Base-by-base conservation (phyloP, 1,140 invertebrate species). In the Oryctes rhinoceros region DNA sequence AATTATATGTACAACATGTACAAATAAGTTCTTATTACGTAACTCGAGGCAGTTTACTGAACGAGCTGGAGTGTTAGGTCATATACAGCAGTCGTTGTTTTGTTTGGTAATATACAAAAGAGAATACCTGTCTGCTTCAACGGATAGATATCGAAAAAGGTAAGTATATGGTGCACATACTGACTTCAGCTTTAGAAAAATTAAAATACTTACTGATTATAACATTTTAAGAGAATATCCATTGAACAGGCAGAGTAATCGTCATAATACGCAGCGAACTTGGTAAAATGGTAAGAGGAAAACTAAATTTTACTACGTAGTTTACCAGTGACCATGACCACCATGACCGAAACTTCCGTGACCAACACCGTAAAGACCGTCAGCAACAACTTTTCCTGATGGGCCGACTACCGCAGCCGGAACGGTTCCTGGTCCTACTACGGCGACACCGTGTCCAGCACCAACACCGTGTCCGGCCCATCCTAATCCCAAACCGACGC, bases 341-440 rank as follows among this genome's bases (percentile, higher is more conserved):
- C 75, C 75, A 76, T 76, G 47, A 30, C 74, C 71, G 47, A 15
- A 81, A 24, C 80, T 62, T 39, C 76, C 81, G 78, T 80, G 67
- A 15, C 78, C 81, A 53, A 76, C 74, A 62, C 79, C 79, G 37
- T 79, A 79, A 47, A 76, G 79, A 20, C 78, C 78, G 53, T 20
- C 48, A 74, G 53, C 44, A 48, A 48, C 53, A 35, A 62, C 77
- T 53, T 53, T 78, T 13, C 77, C 77, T 4, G 77, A 78, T 59
- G 77, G 77, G 18, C 77, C 81, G 20, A 62, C 78, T 18, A 80
- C 53, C 35, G 47, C 47, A 35, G 81, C 65, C 44, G 75, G 78
- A 20, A 79, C 81, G n/a, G 65, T 67, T 67, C 59, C 78, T 39
- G 78, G 65, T 67, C 81, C 81, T 48, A 82, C 76, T 15, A 79